phyloP scores from a whole-genome alignment of 2,797 vertebrate species.

The Sebastes itinus region DNA sequence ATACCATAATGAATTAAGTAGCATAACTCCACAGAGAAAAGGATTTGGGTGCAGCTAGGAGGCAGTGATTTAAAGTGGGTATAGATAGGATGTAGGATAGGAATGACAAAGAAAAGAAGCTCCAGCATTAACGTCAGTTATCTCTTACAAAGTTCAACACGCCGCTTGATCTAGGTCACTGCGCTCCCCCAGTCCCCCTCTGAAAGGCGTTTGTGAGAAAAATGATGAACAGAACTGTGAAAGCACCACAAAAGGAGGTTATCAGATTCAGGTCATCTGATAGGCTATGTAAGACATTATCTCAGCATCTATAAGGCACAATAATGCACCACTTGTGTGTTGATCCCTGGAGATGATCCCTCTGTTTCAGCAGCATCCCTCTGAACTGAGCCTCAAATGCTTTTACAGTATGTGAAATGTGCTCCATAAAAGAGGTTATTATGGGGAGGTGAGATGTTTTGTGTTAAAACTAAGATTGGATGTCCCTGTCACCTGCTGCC shows the following conservation, averaged over 20 bases:
- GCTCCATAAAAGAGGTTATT: neutral
- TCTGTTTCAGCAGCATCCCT: neutral
- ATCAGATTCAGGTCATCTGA: constrained; percentile 51
- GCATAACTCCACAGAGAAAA: neutral
- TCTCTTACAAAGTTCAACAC: neutral
- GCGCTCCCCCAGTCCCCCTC: neutral
- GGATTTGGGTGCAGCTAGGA: neutral
- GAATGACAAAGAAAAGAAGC: neutral
- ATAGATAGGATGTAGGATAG: neutral
- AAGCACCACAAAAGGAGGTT: constrained; percentile 12
- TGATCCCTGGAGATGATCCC: neutral
- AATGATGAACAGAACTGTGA: neutral
- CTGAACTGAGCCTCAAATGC: neutral
- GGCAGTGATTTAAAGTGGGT: neutral
- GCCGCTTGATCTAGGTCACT: constrained; percentile 23
- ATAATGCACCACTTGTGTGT: neutral
- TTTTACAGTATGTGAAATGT: neutral
- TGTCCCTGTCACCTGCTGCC: neutral
- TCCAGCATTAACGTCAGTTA: neutral
- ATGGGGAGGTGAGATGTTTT: neutral
- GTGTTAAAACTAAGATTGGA: neutral
- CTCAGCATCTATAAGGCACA: neutral
- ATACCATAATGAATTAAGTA: neutral
- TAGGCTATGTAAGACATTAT: constrained; percentile 8
- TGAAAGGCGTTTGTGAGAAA: constrained; percentile 24